Evolutionary conservation across 2,113 vertebrate genomes (phyloP), one percentile per base, ranked within the genome.

Genomic region (Mastomys coucha): DNA sequence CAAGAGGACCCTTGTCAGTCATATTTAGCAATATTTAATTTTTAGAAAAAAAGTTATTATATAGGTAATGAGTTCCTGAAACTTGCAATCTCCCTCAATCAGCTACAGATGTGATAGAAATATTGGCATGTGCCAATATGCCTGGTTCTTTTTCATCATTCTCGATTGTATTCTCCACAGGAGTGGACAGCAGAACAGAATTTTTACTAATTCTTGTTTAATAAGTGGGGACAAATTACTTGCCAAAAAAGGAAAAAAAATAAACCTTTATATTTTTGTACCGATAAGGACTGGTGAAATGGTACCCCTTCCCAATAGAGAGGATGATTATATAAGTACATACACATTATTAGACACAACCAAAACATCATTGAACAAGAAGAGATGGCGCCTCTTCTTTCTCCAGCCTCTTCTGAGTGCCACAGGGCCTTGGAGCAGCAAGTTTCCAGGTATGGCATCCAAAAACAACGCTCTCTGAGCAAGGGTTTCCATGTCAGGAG

Each of bases 331-430:
- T 11, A 24, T 58, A 58, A 82, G 36, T 80, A 98, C 99, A 97
- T 97, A 99, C 99, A 99, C 99, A 96, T 99, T 98, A 94, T 99
- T 99, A 97, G 99, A 98, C 96, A 99, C 97, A 77, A 99, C 98
- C 85, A 99, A 98, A 3, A 99, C 97, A 97, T 99, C 99, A 0
- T 92, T 99, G 98, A 99, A 98, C 58, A 63, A 63, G 98, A 99
- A 99, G 95, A 99, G 98, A 95, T 99, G 98, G 76, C 98, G 95
- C 76, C 99, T 99, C 97, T 99, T 99, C 78, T 98, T 99, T 97
- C 99, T 99, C 92, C 99, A 98, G 51, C 99, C 99, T 0, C 98
- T 99, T 98, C 99, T 99, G 91, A 99, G 98, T 95, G 99, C 99
- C 39, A 98, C 98, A 0, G 99, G 99, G 60, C 98, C 98, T 0